Conservation (phyloP, 2,113 vertebrate genomes). For the Cryptoleucopteryx plumbea region DNA sequence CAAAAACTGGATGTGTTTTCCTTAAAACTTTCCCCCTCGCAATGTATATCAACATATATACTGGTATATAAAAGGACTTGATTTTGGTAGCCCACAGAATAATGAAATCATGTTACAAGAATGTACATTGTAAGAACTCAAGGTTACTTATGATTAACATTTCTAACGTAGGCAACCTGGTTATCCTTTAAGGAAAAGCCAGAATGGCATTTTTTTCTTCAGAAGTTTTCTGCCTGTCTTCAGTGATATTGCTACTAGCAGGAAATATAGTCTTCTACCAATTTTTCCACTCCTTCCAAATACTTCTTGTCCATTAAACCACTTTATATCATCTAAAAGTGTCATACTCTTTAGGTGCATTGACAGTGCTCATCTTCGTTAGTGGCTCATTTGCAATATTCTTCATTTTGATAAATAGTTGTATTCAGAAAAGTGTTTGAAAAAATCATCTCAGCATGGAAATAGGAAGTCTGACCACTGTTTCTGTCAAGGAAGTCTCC, state of each 20-base stretch:
- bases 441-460: neutral
- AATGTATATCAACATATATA: too few species aligned
- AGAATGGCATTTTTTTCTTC: neutral
- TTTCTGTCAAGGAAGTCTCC: neutral
- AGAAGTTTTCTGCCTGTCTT: neutral
- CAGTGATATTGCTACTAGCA: neutral
- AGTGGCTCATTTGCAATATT: neutral
- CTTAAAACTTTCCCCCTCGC: neutral
- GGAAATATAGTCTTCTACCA: neutral
- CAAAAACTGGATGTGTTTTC: neutral
- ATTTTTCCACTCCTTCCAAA: neutral
- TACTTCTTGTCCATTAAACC: neutral
- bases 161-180: neutral
- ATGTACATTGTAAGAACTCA: neutral
- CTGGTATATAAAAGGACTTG: neutral
- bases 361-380: neutral
- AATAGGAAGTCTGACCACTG: neutral
- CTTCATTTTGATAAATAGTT: neutral
- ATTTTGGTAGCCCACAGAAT: neutral
- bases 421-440: neutral
- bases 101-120: neutral
- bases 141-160: neutral
- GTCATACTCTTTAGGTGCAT: neutral
- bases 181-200: neutral
- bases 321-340: neutral